Conservation (phyloP, 1,140 invertebrate genomes). For the Tribolium castaneum region DNA sequence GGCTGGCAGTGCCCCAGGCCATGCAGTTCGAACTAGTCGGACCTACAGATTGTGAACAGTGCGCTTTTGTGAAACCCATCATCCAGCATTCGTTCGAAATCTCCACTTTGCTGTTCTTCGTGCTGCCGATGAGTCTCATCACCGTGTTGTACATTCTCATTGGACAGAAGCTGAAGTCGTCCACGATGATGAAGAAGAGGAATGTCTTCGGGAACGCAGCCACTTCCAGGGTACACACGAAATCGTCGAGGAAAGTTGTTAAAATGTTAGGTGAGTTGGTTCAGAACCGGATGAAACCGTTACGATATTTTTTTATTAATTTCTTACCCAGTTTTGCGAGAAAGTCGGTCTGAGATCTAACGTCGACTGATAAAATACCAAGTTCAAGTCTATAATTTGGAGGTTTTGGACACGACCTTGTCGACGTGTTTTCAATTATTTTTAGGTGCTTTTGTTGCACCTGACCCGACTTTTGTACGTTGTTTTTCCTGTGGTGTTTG, state of each 20-base stretch:
- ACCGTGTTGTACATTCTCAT: slow-evolving; percentile 87
- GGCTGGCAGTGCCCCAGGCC: slow-evolving; percentile 84
- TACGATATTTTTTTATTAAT: background rate
- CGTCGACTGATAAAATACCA: background rate
- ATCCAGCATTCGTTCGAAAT: slow-evolving; percentile 83
- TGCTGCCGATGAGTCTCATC: slow-evolving; percentile 87
- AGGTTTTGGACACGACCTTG: background rate
- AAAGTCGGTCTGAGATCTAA: background rate
- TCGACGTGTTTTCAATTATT: background rate
- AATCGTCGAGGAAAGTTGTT: slow-evolving; percentile 68
- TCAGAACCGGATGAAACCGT: background rate
- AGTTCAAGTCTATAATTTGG: background rate
- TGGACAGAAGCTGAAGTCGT: slow-evolving; percentile 77
- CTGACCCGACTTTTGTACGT: background rate
- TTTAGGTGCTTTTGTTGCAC: background rate
- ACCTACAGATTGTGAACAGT: slow-evolving; percentile 50
- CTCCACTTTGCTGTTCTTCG: slow-evolving; percentile 87
- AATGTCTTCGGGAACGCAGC: slow-evolving; percentile 42
- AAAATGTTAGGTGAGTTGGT: slow-evolving; percentile 70
- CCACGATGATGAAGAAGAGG: slow-evolving; percentile 68
- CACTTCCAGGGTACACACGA: slow-evolving; percentile 59
- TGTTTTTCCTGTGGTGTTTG: background rate
- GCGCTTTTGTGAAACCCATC: slow-evolving; percentile 69
- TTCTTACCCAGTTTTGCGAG: background rate
- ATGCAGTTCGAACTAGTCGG: slow-evolving; percentile 75